Base-by-base conservation (phyloP, 53 echinoderm and acorn worm species). In the Glandiceps talaboti region DNA sequence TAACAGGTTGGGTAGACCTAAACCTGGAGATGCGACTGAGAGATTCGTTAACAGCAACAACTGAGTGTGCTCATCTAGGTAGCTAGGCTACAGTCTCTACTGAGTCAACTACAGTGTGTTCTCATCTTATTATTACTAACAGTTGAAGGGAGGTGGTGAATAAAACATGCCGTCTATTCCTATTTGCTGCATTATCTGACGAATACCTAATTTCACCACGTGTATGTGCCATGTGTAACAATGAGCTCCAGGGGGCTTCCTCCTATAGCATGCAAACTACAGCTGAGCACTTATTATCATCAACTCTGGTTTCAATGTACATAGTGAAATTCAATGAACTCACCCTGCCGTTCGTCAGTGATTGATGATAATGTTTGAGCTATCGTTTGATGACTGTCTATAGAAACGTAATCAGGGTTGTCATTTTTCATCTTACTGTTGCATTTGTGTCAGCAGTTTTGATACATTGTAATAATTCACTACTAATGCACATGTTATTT, bases 1-100 rank as follows among this genome's bases (percentile, higher is more conserved):
- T 20, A 20, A 20, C 64, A 45, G 64, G 20, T n/a, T 45, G 64
- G 64, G 64, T 20, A 45, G 64, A 45, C 20, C 64, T 45, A 45
- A 45, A 45, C 20, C 64, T 12, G 64, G 64, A 45, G 64, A 20
- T 45, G 64, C 20, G 64, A 45, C 64, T 45, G 64, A 12, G 64
- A 45, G 6, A 45, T 45, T 45, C 6, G 64, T n/a, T n/a, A n/a
- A 20, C 64, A 45, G 64, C 64, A 20, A 6, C 6, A 20, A 20
- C 64, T 45, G 64, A 45, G 64, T 20, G n/a, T n/a, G 64, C 6
- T 45, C 64, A 45, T 45, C 64, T 45, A 45, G 64, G 64, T 45
- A 45, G 64, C 64, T 45, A 45, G 64, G 64, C 64, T 45, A 45
- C 64, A 45, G 64, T 45, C 64, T 45, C 64, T 45, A 45, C 64